Evolutionary conservation across 1,140 invertebrate species (phyloP), one percentile per base, ranked within the genome.

Genomic region (Zaprionus kolodkinae): DNA sequence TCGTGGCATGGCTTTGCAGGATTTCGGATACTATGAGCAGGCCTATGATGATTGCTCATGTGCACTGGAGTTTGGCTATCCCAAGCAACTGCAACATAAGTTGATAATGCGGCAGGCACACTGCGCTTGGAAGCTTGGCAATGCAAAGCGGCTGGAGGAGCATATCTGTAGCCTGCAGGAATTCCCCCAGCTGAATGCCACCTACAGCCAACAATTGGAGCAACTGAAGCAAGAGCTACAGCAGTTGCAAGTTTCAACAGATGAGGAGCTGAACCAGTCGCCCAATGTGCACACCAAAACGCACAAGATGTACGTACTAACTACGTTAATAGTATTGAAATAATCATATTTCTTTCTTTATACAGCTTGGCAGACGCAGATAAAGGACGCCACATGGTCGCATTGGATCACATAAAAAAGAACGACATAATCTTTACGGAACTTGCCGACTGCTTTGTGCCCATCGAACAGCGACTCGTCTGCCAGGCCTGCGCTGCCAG

Each of bases 41-140:
- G 89, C 91, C 3, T 92, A 92, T 52, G 84, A 92, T 50, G 91
- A 92, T 30, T 89, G 87, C 33, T 69, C 63, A 12, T 89, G 77
- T 66, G 86, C 89, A 0, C 43, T 92, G 21, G 76, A 92, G 9
- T 81, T 61, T 17, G 78, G 78, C 0, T 92, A 92, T 67, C 91
- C 89, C 2, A 17, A 57, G 33, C 63, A 55, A 6, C 15, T 92
- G 68, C 61, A 68, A 7, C 83, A 82, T 35, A 92, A 92, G 62
- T 45, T 92, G 0, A 54, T 87, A 9, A 76, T 77, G 35, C 79
- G 91, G 0, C 90, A 91, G 21, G 91, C 91, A 6, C 63, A 67
- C 17, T 92, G 91, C 50, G 76, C 86, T 6, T 68, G 60, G 50
- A 76, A 92, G 25, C 17, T 92, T 38, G 38, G 67, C 13, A 52